phyloP scores from a whole-genome alignment of 2,888 invertebrate genomes.

The Drosophila infuscata region DNA sequence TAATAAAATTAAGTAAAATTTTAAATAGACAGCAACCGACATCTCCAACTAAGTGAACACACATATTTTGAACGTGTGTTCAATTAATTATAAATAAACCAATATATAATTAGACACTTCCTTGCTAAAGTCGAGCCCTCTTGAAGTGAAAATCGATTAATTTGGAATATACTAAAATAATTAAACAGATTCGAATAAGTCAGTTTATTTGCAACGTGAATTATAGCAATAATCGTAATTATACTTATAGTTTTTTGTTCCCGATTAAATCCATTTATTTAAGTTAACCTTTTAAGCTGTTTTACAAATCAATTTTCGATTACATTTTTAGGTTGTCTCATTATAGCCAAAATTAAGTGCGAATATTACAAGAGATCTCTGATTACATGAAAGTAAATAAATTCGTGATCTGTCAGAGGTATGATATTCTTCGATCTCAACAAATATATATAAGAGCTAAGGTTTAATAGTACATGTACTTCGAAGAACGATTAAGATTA shows the following conservation, averaged over 20 bases:
- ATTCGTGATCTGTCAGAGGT: not conserved
- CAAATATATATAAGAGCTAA: not conserved
- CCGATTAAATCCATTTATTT: not conserved
- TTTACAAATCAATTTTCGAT: not conserved
- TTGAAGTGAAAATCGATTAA: no score
- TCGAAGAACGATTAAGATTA: not conserved
- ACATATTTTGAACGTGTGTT: not conserved
- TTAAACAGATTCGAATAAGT: constrained; percentile 12
- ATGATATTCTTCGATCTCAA: not conserved
- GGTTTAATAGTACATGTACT: not conserved
- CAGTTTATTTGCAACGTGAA: constrained; percentile 15
- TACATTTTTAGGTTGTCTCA: no score
- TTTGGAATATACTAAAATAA: constrained; percentile 8
- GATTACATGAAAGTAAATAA: not conserved
- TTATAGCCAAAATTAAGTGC: not conserved
- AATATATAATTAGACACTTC: not conserved
- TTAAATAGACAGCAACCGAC: not conserved
- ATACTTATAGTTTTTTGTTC: not conserved
- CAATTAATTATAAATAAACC: not conserved
- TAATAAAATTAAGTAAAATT: not conserved
- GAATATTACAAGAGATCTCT: not conserved
- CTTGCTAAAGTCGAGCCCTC: not conserved
- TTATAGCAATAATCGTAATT: constrained; percentile 1
- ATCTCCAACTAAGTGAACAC: not conserved
- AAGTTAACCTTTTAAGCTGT: not conserved